Base-by-base conservation (phyloP, 1,140 invertebrate genomes). In the Drosophila neocordata region DNA sequence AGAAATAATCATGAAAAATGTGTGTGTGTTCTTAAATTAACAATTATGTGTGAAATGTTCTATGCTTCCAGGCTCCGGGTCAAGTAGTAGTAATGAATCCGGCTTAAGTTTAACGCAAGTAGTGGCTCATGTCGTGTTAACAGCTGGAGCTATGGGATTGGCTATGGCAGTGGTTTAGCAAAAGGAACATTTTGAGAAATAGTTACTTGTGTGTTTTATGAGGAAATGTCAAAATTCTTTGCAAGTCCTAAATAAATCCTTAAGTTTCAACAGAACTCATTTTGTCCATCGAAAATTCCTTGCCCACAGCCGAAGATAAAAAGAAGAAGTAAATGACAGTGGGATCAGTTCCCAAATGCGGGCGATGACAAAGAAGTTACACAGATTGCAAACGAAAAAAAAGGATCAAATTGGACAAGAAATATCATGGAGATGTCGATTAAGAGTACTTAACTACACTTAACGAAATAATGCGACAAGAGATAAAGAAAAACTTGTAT, bases 31-130 rank as follows among this genome's bases (percentile, higher is more conserved):
- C 13, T 44, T 9, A 37, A 37, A 37, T 37, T 37, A 3, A 34
- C 22, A 34, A 34, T 6, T 20, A 11, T 6, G 18, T 58, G 38
- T n/a, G 38, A 58, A 59, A 73, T 53, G 65, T 73, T 44, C 38
- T 11, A 44, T 53, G 41, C 61, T 57, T 79, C 72, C 61, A 37
- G 67, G 31, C 12, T 41, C 35, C 27, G 22, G 8, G 9, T 2
- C 24, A 2, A 38, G 65, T 0, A n/a, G 35, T 7, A 12, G 12
- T 13, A 13, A 44, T 1, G 52, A 18, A 6, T 11, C 35, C 2
- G 51, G 38, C 12, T 0, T 9, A 13, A 27, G 12, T 38, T 1
- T 9, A 4, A 1, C 3, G 4, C 4, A 0, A 1, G 1, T 78
- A 8, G 48, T 12, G 12, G 56, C 27, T n/a, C 75, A 78, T 64